A percentile compares a stretch with the other conserved stretches of the same genome.
Evolutionary conservation across 1,140 invertebrate species (phyloP).

Genomic region (Dermatophagoides farinae): DNA sequence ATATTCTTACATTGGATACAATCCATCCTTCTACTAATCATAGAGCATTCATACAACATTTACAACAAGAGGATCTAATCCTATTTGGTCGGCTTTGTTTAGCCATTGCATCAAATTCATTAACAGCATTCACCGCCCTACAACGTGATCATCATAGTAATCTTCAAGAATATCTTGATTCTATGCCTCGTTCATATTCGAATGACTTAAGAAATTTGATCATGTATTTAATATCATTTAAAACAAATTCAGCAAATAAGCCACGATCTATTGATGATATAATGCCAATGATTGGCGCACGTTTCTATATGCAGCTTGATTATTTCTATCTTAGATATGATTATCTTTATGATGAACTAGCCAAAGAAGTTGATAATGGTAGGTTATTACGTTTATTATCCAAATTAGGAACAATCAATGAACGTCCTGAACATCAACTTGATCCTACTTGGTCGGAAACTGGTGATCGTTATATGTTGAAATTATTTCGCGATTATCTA

Average conservation of each 20-base stretch:
- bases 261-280: slow-evolving; percentile 72
- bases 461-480: slow-evolving; percentile 89
- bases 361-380: slow-evolving; percentile 85
- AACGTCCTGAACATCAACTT: slow-evolving; percentile 78
- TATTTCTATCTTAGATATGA: slow-evolving; percentile 64
- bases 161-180: slow-evolving; percentile 44
- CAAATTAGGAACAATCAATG: slow-evolving; percentile 76
- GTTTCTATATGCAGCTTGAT: slow-evolving; percentile 88
- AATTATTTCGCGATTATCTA: slow-evolving; percentile 88
- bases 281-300: slow-evolving; percentile 96
- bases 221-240: slow-evolving; percentile 18
- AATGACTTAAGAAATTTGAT: slow-evolving; percentile 80
- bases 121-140: slow-evolving; percentile 36
- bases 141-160: background rate
- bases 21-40: slow-evolving; percentile 30
- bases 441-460: slow-evolving; percentile 90
- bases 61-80: slow-evolving; percentile 77
- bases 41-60: slow-evolving; percentile 46
- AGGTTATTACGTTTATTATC: slow-evolving; percentile 67
- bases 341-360: slow-evolving; percentile 66
- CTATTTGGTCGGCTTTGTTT: slow-evolving; percentile 75
- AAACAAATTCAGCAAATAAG: slow-evolving; percentile 4
- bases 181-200: slow-evolving; percentile 67
- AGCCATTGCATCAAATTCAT: slow-evolving; percentile 68
- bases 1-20: slow-evolving; percentile 55